Percentiles rank a stretch among this genome's conserved stretches.
These are phyloP conservation scores for Sebastes iracundus DNA, from an alignment of 2,797 vertebrate species.

Conservation along the genomic window DNA sequence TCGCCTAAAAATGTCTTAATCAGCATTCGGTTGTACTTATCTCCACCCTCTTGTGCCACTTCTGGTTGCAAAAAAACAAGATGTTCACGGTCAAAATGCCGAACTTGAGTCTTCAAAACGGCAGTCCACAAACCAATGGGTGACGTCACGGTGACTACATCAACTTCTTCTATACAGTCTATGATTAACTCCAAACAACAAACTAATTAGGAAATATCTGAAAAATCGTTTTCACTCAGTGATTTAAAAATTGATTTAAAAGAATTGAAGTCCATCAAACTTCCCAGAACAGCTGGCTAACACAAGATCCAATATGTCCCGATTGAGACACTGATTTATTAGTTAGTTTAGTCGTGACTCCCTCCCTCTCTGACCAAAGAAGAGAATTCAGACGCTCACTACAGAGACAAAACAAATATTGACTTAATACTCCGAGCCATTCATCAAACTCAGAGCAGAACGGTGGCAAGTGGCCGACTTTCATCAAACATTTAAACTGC, in stretches of 20 bases:
- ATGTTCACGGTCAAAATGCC: rapidly evolving
- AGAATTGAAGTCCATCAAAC: neutral
- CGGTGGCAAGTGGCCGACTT: neutral
- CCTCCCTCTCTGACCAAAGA: neutral
- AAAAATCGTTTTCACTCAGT: neutral
- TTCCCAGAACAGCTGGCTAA: neutral
- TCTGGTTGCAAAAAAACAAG: too few relatives aligned
- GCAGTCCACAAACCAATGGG: too few relatives aligned
- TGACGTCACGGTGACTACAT: rapidly evolving
- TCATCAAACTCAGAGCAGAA: conserved; percentile 4
- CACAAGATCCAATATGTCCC: rapidly evolving
- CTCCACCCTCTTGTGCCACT: rapidly evolving
- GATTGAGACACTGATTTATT: neutral
- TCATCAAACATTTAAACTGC: conserved; percentile 4
- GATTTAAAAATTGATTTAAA: neutral
- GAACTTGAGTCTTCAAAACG: too few relatives aligned
- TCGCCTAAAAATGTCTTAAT: too few relatives aligned
- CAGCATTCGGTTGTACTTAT: rapidly evolving
- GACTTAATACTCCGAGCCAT: neutral
- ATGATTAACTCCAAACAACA: neutral
- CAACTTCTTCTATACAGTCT: too few relatives aligned
- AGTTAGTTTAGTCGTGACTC: neutral
- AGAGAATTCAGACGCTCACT: neutral
- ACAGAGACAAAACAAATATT: neutral
- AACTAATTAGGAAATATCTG: neutral